Base-by-base conservation (phyloP, 2,888 invertebrate genomes). In the Amphiduros pacificus region DNA sequence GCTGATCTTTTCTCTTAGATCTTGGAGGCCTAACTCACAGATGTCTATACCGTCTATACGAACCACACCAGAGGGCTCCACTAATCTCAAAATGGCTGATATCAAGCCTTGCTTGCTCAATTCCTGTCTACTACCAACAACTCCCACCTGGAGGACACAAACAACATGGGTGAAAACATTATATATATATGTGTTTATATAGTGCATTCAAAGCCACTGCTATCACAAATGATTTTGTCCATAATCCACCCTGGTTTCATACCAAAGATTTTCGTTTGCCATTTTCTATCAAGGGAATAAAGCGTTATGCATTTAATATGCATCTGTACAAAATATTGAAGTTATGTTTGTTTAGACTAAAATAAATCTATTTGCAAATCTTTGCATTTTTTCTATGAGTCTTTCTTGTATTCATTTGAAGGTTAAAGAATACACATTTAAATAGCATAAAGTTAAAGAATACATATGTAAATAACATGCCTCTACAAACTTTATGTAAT, bases 11-110 rank as follows among this genome's bases (percentile, higher is more conserved):
- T 74, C 71, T 36, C 74, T 40, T 17, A 74, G 68, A 24, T 67
- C 64, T 14, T 65, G 64, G 22, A 71, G 64, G 20, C 59, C 63
- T 17, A 72, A n/a, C 5, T 63, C 66, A 50, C 60, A 50, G 28
- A 71, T 69, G 54, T 74, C 73, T 4, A 74, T 55, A n/a, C 73
- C 74, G 60, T 74, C 74, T 20, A 74, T 68, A 1, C 74, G 60
- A 2, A 74, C 61, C 9, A 65, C 55, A 11, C 74, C 74, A 1
- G 36, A 51, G 14, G 57, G 54, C 26, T 70, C 67, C n/a, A 55
- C 55, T 49, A 74, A 63, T 6, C 73, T 61, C 36, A 70, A 60
- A 29, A 74, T 55, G 49, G 72, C 65, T 26, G 69, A 66, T 32
- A 74, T 51, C 32, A 74, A 65, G 3, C 70, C 70, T 27, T 64